Evolutionary conservation across 2,113 vertebrate genomes (phyloP).

Genomic region (Urocitellus parryii): DNA sequence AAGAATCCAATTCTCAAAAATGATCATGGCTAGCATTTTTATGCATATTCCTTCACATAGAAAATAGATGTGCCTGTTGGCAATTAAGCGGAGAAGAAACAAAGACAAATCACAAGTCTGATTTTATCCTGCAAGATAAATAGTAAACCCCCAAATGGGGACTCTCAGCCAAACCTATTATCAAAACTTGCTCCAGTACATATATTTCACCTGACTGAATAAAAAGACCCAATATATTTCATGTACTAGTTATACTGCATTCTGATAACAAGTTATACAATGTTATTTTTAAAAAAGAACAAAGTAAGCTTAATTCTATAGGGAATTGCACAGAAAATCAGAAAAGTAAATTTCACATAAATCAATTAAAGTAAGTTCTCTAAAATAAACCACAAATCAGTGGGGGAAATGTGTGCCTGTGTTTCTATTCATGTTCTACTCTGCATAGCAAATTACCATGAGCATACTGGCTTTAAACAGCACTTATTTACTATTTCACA

Average conservation of each 20-base stretch:
- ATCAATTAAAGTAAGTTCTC: neutral
- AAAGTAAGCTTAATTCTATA: neutral
- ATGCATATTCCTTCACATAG: neutral
- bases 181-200: neutral
- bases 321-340: neutral
- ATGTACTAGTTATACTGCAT: neutral
- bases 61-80: neutral
- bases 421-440: neutral
- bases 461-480: neutral
- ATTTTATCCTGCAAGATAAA: neutral
- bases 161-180: neutral
- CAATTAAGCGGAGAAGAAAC: neutral
- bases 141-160: neutral
- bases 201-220: neutral
- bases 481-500: neutral
- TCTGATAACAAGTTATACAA: neutral
- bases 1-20: neutral
- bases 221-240: neutral
- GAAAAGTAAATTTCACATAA: neutral
- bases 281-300: neutral
- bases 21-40: neutral
- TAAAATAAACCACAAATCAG: neutral
- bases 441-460: neutral
- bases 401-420: neutral
- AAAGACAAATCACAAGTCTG: neutral